A percentile compares a stretch with the other conserved stretches of the same genome.
These are phyloP conservation scores for Ctenodactylus gundi DNA, from an alignment of 2,113 vertebrate species.

Conservation along the genomic window DNA sequence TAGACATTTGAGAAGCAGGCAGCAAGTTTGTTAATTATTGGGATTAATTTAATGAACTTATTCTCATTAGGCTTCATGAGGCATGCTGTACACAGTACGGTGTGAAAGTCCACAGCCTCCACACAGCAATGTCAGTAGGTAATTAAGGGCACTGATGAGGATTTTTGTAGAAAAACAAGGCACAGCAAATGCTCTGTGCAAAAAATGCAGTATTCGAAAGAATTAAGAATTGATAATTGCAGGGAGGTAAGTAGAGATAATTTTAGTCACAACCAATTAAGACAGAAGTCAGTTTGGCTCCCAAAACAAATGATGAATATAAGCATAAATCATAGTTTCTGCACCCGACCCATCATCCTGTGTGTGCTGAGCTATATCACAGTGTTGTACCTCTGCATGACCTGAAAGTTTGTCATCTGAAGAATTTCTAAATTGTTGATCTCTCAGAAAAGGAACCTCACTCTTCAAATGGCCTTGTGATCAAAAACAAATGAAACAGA, in stretches of 20 bases:
- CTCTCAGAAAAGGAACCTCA: constrained; percentile 62
- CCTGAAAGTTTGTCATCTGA: constrained; percentile 65
- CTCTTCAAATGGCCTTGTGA: constrained; percentile 64
- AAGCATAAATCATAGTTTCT: not conserved
- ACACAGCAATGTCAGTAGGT: constrained; percentile 66
- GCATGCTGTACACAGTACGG: constrained; percentile 71
- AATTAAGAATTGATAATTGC: constrained; percentile 54
- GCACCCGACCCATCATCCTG: not conserved
- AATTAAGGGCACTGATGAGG: constrained; percentile 72
- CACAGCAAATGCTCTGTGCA: not conserved
- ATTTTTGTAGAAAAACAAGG: constrained; percentile 24
- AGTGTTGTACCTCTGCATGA: constrained; percentile 45
- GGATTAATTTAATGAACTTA: constrained; percentile 86
- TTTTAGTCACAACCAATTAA: constrained; percentile 55
- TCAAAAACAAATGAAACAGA: constrained; percentile 62
- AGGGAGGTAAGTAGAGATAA: constrained; percentile 41
- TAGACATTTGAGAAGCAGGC: constrained; percentile 81
- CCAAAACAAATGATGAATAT: constrained; percentile 51
- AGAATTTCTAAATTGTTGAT: constrained; percentile 64
- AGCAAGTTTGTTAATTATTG: constrained; percentile 84
- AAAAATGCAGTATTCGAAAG: constrained; percentile 48
- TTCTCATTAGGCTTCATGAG: constrained; percentile 84
- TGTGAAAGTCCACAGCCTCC: constrained; percentile 77
- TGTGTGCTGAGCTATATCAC: not conserved
- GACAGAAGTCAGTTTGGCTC: constrained; percentile 34